phyloP scores from a whole-genome alignment of 2,113 vertebrate species.

The Cardinalis cardinalis region DNA sequence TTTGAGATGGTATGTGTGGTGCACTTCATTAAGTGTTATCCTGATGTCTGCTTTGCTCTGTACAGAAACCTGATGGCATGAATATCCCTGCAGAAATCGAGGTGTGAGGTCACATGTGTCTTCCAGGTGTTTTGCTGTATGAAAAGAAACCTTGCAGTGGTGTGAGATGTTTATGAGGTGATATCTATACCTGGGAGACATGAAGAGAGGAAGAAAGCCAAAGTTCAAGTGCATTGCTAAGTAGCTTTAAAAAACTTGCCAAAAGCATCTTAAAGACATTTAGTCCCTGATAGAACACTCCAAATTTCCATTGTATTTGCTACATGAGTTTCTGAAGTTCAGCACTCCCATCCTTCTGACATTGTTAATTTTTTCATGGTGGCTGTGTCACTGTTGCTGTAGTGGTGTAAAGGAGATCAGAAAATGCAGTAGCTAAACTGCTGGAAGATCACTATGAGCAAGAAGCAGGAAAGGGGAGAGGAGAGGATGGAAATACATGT shows the following conservation, averaged over 20 bases:
- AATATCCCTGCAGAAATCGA: not conserved
- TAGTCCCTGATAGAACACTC: not conserved
- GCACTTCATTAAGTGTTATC: not conserved
- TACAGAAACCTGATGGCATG: not conserved
- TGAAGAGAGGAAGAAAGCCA: not conserved
- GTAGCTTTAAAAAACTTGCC: not conserved
- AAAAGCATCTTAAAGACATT: not conserved
- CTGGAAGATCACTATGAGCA: not conserved
- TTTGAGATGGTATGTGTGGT: not conserved
- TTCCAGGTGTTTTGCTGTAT: not conserved
- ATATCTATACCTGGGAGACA: not conserved
- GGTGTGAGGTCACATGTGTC: not conserved
- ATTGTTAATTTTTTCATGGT: not conserved
- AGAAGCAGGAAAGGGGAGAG: not conserved
- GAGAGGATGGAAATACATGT: not conserved
- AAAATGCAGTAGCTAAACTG: not conserved
- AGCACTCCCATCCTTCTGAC: not conserved
- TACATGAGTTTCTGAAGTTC: not conserved
- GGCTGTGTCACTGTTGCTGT: not conserved
- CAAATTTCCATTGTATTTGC: not conserved
- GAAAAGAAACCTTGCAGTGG: not conserved
- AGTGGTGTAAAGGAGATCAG: not conserved
- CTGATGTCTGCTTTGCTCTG: not conserved
- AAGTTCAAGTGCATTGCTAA: not conserved
- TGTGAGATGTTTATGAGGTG: conserved; percentile 31